Evolutionary conservation across 2,888 invertebrate genomes (phyloP), one percentile per base, ranked within the genome.

Genomic region (Lumbricus terrestris): DNA sequence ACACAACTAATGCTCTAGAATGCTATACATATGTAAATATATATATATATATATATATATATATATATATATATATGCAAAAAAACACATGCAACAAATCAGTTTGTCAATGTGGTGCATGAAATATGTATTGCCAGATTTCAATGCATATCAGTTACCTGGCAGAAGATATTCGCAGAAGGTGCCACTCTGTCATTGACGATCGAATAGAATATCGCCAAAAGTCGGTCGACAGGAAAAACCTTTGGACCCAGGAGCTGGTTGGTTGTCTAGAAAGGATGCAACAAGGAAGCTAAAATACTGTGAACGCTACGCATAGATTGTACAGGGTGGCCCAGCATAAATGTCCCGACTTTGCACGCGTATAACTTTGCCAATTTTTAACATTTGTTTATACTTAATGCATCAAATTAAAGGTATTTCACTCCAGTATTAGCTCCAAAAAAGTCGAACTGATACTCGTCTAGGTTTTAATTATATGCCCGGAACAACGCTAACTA

Each of bases 151-250:
- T 20, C 16, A 90, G 91, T 90, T 92, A 96, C 96, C 96, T 98
- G 98, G 3, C 97, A 96, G 69, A 97, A 95, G n/a, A 98, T 95
- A 94, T 97, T 97, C 91, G 97, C 97, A 34, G 98, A 97, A 34
- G 98, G 96, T 35, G 97, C 97, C 42, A 97, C 97, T 94, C 97
- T 97, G 91, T 97, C 97, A 91, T 97, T 97, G 34, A 97, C 95
- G 94, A 98, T 97, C 1, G 97, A 97, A 94, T 97, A 97, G 95
- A 98, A 98, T 93, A 98, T 98, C 0, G 98, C 97, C 90, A 98
- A 95, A 92, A 98, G 95, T 47, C 98, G 96, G 94, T 97, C 97
- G 82, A 98, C 95, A 0, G 97, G 96, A 93, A 98, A 98, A 0
- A 96, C 96, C 94, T 97, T 97, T 0, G 98, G 98, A 0, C 98